Base-by-base conservation (phyloP, 2,888 invertebrate species). In the Sinopyrophorus schimmeli region DNA sequence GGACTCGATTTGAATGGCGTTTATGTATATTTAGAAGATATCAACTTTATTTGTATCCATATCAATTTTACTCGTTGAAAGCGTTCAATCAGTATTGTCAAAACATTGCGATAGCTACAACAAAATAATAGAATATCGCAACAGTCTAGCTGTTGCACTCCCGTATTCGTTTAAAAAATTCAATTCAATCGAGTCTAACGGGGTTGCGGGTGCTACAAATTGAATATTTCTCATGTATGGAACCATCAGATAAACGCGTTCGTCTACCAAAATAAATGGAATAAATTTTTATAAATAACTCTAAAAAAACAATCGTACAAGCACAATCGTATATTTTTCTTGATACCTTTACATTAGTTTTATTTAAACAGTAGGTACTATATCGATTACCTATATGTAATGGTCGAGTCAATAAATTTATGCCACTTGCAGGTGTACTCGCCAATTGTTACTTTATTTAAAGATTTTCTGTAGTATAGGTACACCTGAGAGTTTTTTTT, bases 21-120 rank as follows among this genome's bases (percentile, higher is more conserved):
- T n/a, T n/a, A n/a, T n/a, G n/a, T n/a, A n/a, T n/a, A n/a, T n/a
- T n/a, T n/a, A n/a, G n/a, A n/a, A 30, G 27, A 37, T 30, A 37
- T 28, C 32, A 44, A 23, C 17, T 37, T 44, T 38, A 30, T 37
- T 38, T 38, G 28, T 37, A 37, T 21, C 44, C 26, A 44, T 44
- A 44, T 44, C 44, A 38, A 28, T 44, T 44, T 37, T 44, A 18
- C 17, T 30, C 44, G 30, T 5, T 38, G 35, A 44, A 44, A 44
- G 30, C 44, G 20, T 44, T 44, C 37, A 37, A 44, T 44, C 44
- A 37, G 27, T 30, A 38, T 35, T 44, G 37, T 44, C 44, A 37
- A 26, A 38, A 38, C 37, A 20, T 38, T 38, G 23, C 37, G 20
- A 44, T 43, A 43, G 35, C 34, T 15, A 31, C 20, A 10, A 20